These are phyloP conservation scores for Silvanus unidentatus DNA, from an alignment of 2,888 invertebrate genomes.

Conservation along the genomic window DNA sequence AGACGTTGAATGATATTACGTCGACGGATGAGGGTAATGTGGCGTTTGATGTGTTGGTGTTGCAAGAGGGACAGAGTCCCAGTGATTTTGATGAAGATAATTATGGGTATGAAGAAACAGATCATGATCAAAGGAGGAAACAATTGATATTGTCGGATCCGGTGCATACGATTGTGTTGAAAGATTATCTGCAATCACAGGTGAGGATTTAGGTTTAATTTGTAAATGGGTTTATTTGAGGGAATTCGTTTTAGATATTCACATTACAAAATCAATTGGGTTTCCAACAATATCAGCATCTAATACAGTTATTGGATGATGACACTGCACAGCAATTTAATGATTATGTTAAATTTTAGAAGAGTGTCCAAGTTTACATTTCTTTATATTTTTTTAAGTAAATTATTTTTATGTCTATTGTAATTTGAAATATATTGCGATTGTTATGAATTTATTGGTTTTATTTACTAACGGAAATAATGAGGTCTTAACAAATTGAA, in stretches of 20 bases:
- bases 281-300: constrained; percentile 64
- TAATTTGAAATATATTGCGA: no score
- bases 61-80: constrained; percentile 40
- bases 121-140: constrained; percentile 69
- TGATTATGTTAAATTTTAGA: no score
- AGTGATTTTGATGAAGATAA: constrained; percentile 53
- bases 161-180: constrained; percentile 70
- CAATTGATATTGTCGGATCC: constrained; percentile 68
- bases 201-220: constrained; percentile 48
- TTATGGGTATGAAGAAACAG: constrained; percentile 57
- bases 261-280: constrained; percentile 71
- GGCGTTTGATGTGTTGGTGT: constrained; percentile 38
- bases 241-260: constrained; percentile 51
- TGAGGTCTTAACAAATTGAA: no score
- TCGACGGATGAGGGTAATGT: constrained; percentile 60
- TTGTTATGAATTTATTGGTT: no score
- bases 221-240: constrained; percentile 2
- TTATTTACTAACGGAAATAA: no score
- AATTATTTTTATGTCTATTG: no score
- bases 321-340: constrained; percentile 65
- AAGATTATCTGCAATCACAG: constrained; percentile 66
- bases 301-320: constrained; percentile 66
- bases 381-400: no score
- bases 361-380: no score
- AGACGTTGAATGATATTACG: constrained; percentile 75